These are phyloP conservation scores for Muricea muricata DNA, from an alignment of 92 coral and sea anemone genomes.

Conservation along the genomic window DNA sequence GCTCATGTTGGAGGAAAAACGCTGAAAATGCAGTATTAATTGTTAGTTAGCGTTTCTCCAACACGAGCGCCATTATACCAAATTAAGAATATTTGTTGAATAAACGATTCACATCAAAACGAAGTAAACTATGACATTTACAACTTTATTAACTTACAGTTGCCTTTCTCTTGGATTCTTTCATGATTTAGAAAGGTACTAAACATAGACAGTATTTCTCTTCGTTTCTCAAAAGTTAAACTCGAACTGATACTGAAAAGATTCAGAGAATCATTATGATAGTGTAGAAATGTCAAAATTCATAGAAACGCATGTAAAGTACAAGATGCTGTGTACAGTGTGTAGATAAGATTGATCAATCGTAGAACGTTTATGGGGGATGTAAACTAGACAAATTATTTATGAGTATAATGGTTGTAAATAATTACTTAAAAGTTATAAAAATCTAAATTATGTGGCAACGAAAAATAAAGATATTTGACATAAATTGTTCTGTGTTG, in stretches of 20 bases:
- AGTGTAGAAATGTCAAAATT: background rate
- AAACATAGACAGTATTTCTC: no score
- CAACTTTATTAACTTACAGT: no score
- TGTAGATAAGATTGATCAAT: conserved; percentile 15
- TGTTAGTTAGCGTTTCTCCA: no score
- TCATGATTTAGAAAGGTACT: no score
- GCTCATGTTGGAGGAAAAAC: no score
- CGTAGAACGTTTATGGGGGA: conserved; percentile 4
- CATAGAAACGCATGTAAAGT: background rate
- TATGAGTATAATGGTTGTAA: conserved; percentile 35
- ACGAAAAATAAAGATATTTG: conserved; percentile 25
- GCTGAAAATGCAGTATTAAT: no score
- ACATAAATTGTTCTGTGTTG: background rate
- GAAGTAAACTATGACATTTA: background rate
- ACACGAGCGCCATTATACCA: no score
- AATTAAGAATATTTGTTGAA: background rate
- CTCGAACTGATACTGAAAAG: background rate
- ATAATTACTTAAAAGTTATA: conserved; percentile 34
- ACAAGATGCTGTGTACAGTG: background rate
- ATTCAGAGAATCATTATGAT: no score
- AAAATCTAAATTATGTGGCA: conserved; percentile 28
- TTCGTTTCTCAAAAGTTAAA: no score
- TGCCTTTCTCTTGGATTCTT: no score
- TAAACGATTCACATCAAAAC: no score
- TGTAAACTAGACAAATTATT: conserved; percentile 35